A percentile compares a stretch with the other conserved stretches of the same genome.
phyloP scores from a whole-genome alignment of 2,113 vertebrate genomes.

The Periophthalmodon schlosseri region DNA sequence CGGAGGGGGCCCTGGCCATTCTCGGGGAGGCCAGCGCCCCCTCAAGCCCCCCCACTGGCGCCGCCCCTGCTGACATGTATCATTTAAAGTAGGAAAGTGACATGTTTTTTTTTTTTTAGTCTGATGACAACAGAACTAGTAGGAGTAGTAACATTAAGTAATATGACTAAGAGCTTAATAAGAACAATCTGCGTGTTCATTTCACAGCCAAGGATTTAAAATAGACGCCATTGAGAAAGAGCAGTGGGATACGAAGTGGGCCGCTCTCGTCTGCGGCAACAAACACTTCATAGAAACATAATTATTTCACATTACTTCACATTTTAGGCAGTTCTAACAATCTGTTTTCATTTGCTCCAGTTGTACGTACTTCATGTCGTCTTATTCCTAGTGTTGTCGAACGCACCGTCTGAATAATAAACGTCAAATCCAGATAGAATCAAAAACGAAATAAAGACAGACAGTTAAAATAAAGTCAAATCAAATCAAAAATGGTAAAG shows the following conservation, averaged over 20 bases:
- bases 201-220: constrained; percentile 5
- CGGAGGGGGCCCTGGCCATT: no score
- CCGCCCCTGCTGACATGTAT: not conserved
- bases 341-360: constrained; percentile 1
- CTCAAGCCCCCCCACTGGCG: no score
- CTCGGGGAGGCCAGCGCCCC: no score
- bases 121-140: not conserved
- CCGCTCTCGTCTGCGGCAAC: not conserved
- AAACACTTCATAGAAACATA: not conserved
- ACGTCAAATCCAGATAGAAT: no score
- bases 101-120: not conserved
- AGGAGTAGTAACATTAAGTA: not conserved
- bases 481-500: no score
- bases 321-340: not conserved
- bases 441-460: no score
- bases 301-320: not conserved
- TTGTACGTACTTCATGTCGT: not conserved
- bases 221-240: constrained; percentile 2
- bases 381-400: not conserved
- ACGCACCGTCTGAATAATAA: no score
- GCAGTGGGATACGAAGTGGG: not conserved
- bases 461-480: no score
- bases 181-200: not conserved
- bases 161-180: not conserved
- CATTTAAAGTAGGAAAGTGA: not conserved